Conservation (phyloP, 2,888 invertebrate species). For the Ametastegia equiseti region DNA sequence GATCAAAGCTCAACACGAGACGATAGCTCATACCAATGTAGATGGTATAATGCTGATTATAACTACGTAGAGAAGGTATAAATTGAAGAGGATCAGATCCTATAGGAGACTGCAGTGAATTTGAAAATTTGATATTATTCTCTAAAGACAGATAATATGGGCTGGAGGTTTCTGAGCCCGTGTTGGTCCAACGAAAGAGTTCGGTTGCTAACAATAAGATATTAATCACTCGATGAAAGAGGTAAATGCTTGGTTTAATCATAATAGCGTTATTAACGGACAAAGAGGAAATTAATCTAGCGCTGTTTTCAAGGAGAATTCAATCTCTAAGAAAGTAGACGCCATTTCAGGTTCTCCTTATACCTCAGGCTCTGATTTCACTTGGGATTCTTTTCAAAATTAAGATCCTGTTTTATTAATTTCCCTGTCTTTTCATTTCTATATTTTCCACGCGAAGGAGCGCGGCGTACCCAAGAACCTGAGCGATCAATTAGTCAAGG, state of each 20-base stretch:
- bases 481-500: constrained; percentile 3
- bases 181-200: not conserved
- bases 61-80: too few relatives aligned
- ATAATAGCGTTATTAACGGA: constrained; percentile 15
- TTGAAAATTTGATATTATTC: not conserved
- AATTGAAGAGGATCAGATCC: too few relatives aligned
- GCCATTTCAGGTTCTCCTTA: not conserved
- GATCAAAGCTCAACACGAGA: too few relatives aligned
- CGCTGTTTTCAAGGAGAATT: not conserved
- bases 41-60: too few relatives aligned
- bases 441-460: not conserved
- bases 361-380: not conserved
- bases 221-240: constrained; percentile 14
- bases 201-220: not conserved
- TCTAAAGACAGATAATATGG: not conserved
- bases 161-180: not conserved
- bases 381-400: not conserved
- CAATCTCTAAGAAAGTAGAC: not conserved
- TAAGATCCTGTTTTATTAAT: not conserved
- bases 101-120: not conserved
- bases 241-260: not conserved
- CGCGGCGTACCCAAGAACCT: not conserved
- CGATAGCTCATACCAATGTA: too few relatives aligned
- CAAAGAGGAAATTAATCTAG: not conserved
- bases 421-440: not conserved